These are phyloP conservation scores for Phoenoteleia sp. DNA, from an alignment of 2,888 invertebrate genomes.

Conservation along the genomic window DNA sequence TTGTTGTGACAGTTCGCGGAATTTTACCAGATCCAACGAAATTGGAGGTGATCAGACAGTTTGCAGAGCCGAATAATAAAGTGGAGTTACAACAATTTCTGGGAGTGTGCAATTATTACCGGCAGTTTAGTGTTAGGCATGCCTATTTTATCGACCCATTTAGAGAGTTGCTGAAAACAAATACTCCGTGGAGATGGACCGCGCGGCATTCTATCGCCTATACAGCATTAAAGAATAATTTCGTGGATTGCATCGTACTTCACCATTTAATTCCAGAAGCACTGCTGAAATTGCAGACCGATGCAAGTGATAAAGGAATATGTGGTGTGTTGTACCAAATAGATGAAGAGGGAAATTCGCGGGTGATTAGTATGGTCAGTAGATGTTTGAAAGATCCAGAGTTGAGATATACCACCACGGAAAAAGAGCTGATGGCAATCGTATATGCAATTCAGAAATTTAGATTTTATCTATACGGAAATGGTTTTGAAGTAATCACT, in stretches of 20 bases:
- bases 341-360: neutral
- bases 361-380: slow-evolving; percentile 68
- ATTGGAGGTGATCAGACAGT: slow-evolving; percentile 6
- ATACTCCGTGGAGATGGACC: slow-evolving; percentile 50
- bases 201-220: slow-evolving; percentile 37
- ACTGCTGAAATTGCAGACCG: slow-evolving; percentile 61
- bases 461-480: neutral
- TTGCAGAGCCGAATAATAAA: slow-evolving; percentile 73
- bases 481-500: neutral
- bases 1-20: neutral
- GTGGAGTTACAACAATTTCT: slow-evolving; percentile 75
- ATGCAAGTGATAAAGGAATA: slow-evolving; percentile 59
- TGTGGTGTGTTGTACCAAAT: slow-evolving; percentile 67
- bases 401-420: neutral
- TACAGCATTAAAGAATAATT: slow-evolving; percentile 41
- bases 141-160: slow-evolving; percentile 35
- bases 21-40: neutral
- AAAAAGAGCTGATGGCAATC: slow-evolving; percentile 17
- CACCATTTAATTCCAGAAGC: slow-evolving; percentile 29
- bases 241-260: slow-evolving; percentile 45
- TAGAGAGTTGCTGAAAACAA: slow-evolving; percentile 14
- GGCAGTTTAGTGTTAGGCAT: slow-evolving; percentile 26
- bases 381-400: slow-evolving; percentile 58
- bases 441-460: slow-evolving; percentile 12
- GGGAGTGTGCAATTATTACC: slow-evolving; percentile 62